Conservation (phyloP, 2,888 invertebrate genomes). For the Agriopis marginaria region DNA sequence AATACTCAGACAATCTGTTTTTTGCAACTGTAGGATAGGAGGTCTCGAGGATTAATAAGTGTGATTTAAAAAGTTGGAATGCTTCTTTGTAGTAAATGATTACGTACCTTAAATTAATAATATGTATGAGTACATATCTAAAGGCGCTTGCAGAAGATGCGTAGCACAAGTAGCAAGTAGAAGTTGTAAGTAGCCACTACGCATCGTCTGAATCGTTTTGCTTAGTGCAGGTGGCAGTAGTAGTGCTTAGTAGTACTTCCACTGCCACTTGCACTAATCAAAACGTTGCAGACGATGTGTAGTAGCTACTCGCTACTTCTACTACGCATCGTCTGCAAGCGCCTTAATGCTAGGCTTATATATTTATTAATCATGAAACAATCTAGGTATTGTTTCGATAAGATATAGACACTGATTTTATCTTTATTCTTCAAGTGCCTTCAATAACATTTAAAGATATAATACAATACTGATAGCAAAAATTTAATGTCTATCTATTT, state of each 20-base stretch:
- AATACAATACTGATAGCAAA: slow-evolving; percentile 79
- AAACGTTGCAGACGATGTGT: no score
- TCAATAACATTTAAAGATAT: slow-evolving; percentile 78
- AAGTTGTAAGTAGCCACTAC: no score
- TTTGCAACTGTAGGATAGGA: slow-evolving; percentile 56
- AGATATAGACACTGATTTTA: slow-evolving; percentile 68
- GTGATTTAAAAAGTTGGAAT: slow-evolving; percentile 28
- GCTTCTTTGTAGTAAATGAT: slow-evolving; percentile 1
- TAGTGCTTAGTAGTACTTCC: no score
- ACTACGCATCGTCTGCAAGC: no score
- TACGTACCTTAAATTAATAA: not conserved
- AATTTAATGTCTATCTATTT: slow-evolving; percentile 78
- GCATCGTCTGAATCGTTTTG: no score
- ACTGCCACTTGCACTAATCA: no score
- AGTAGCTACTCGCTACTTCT: no score
- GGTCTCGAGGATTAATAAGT: slow-evolving; percentile 48
- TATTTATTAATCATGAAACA: slow-evolving; percentile 54
- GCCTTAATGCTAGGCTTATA: slow-evolving; percentile 26
- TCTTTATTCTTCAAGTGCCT: slow-evolving; percentile 75
- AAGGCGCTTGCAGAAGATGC: no score
- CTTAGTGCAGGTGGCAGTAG: no score
- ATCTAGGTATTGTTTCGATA: slow-evolving; percentile 57
- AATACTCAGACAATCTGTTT: slow-evolving; percentile 45
- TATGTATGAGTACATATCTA: not conserved
- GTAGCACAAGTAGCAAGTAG: no score